Percentiles rank a stretch among this genome's conserved stretches.
Conservation (phyloP, 2,113 vertebrate species). For the Mandrillus leucophaeus region DNA sequence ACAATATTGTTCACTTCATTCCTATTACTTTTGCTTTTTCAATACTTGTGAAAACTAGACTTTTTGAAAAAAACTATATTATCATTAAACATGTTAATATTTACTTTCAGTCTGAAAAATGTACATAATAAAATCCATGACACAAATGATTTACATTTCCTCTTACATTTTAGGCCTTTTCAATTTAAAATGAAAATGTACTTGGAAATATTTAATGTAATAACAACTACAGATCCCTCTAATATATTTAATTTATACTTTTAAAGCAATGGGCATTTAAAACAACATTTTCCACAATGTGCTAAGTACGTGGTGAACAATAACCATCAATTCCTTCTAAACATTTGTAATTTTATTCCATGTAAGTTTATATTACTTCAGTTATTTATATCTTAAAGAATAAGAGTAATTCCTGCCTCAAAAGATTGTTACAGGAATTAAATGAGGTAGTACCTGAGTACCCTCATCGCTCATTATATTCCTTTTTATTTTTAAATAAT, state of each 20-base stretch:
- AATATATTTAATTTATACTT: background rate
- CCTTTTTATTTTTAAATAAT: background rate
- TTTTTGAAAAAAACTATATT: background rate
- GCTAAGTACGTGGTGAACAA: background rate
- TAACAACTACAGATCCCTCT: background rate
- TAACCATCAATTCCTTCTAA: background rate
- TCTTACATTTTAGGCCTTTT: background rate
- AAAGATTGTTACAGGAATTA: background rate
- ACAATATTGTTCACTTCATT: background rate
- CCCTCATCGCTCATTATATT: background rate
- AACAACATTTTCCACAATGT: background rate
- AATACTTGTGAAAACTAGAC: background rate
- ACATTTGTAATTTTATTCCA: background rate
- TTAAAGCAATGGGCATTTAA: background rate
- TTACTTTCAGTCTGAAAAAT: background rate
- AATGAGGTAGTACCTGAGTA: background rate
- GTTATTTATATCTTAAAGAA: background rate
- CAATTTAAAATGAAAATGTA: background rate
- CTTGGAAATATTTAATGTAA: background rate
- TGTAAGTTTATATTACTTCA: background rate
- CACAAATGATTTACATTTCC: background rate
- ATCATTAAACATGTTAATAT: background rate
- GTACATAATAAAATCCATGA: background rate
- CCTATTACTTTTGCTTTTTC: background rate
- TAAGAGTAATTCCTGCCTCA: background rate